Percentiles rank a stretch among this genome's conserved stretches.
These are phyloP conservation scores for Telenomus remus DNA, from an alignment of 1,140 invertebrate genomes.

Conservation along the genomic window DNA sequence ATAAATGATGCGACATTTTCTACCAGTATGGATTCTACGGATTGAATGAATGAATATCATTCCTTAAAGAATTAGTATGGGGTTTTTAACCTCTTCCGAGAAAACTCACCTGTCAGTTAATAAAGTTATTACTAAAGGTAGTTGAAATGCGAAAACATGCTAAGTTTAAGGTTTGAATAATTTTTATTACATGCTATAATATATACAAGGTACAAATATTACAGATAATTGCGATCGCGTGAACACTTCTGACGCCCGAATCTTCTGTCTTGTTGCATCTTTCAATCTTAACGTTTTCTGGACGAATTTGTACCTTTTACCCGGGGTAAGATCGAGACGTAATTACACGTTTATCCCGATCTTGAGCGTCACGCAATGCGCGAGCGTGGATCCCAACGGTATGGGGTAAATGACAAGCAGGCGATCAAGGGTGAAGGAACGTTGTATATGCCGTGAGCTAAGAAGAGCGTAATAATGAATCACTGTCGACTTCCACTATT, in stretches of 20 bases:
- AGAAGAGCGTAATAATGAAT: slow-evolving; percentile 66
- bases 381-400: slow-evolving; percentile 35
- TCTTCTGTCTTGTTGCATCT: slow-evolving; percentile 31
- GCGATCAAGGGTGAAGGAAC: slow-evolving; percentile 44
- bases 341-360: slow-evolving; percentile 66
- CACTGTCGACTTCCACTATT: slow-evolving; percentile 46
- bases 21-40: not conserved
- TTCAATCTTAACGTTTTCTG: slow-evolving; percentile 50
- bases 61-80: slow-evolving; percentile 15
- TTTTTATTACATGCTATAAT: slow-evolving; percentile 60
- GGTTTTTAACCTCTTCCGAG: slow-evolving; percentile 32
- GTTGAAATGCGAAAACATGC: slow-evolving; percentile 47
- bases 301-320: slow-evolving; percentile 59
- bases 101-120: slow-evolving; percentile 29
- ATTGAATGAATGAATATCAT: slow-evolving; percentile 23
- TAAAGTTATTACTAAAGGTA: slow-evolving; percentile 49
- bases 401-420: slow-evolving; percentile 39
- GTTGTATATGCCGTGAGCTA: slow-evolving; percentile 50
- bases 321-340: slow-evolving; percentile 55
- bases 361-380: slow-evolving; percentile 63
- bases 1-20: slow-evolving; percentile 29
- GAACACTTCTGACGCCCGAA: slow-evolving; percentile 45
- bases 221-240: slow-evolving; percentile 60
- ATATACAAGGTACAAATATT: slow-evolving; percentile 65
- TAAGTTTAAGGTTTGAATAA: slow-evolving; percentile 31